Evolutionary conservation across 2,113 vertebrate species (phyloP).

Genomic region (Nibea albiflora): DNA sequence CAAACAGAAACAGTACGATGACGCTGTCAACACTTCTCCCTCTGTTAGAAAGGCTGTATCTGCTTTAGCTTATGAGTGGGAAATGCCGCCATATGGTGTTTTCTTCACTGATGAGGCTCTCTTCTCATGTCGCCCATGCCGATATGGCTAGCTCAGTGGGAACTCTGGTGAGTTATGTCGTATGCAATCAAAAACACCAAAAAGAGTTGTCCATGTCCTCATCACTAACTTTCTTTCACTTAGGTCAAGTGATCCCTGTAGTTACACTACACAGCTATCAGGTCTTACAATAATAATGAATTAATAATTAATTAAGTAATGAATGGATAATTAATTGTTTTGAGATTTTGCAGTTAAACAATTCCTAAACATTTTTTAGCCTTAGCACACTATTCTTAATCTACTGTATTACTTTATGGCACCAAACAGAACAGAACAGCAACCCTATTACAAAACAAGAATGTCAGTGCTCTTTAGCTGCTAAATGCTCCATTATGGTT

Average conservation of each 20-base stretch:
- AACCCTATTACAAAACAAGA: neutral
- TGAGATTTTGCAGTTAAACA: neutral
- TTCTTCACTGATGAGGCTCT: conserved; percentile 46
- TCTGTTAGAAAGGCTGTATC: conserved; percentile 47
- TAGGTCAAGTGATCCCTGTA: neutral
- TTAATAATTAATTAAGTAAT: neutral
- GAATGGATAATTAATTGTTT: neutral
- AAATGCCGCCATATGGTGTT: conserved; percentile 66
- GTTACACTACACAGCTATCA: neutral
- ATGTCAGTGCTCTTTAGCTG: neutral
- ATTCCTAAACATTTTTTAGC: too few species aligned
- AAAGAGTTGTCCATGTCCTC: too few species aligned
- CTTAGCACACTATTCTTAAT: neutral
- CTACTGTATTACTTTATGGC: neutral
- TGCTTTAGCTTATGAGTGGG: conserved; percentile 34
- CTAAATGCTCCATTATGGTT: neutral
- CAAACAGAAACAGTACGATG: conserved; percentile 48
- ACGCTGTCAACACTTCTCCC: conserved; percentile 49
- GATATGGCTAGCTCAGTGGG: conserved; percentile 49
- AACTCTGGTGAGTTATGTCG: conserved; percentile 42
- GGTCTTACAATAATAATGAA: neutral
- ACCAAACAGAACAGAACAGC: neutral
- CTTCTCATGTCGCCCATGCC: conserved; percentile 54
- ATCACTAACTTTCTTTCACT: neutral
- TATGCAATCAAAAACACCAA: too few species aligned